Conservation (phyloP, 2,888 invertebrate genomes). For the Drosophila borealis region DNA sequence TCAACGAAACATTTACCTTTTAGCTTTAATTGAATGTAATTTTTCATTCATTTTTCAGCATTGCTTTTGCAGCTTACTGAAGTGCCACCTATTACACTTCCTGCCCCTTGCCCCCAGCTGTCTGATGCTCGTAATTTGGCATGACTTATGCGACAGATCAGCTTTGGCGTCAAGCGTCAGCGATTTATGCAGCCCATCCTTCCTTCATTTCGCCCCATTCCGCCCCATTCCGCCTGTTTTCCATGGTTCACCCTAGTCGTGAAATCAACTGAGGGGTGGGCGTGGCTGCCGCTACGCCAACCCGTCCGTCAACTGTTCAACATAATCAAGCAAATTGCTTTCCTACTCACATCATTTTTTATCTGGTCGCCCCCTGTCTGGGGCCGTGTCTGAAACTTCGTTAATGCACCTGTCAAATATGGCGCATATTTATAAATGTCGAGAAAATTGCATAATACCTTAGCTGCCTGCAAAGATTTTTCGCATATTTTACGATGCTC, state of each 20-base stretch:
- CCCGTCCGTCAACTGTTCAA: constrained; percentile 61
- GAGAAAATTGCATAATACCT: constrained; percentile 75
- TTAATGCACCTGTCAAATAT: constrained; percentile 80
- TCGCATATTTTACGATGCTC: constrained; percentile 36
- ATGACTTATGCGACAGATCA: constrained; percentile 82
- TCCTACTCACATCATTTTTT: constrained; percentile 81
- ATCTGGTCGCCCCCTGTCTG: constrained; percentile 41
- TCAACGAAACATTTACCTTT: constrained; percentile 50
- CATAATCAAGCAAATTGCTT: constrained; percentile 82
- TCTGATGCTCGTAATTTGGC: constrained; percentile 68
- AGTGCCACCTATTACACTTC: constrained; percentile 1
- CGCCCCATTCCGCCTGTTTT: constrained; percentile 13
- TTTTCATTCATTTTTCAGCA: constrained; percentile 60
- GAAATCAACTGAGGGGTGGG: not conserved
- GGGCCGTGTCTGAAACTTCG: constrained; percentile 62
- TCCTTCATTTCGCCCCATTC: constrained; percentile 21
- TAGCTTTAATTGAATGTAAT: constrained; percentile 77
- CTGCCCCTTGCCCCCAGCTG: constrained; percentile 11
- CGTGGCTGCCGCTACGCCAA: not conserved
- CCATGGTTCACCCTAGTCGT: constrained; percentile 2
- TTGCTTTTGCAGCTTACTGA: constrained; percentile 10
- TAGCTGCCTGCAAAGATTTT: constrained; percentile 46
- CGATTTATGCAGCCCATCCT: constrained; percentile 65
- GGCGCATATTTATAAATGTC: constrained; percentile 70
- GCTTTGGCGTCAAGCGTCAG: constrained; percentile 75